These are phyloP conservation scores for Spea multiplicata DNA, from an alignment of 2,113 vertebrate genomes.

Conservation along the genomic window DNA sequence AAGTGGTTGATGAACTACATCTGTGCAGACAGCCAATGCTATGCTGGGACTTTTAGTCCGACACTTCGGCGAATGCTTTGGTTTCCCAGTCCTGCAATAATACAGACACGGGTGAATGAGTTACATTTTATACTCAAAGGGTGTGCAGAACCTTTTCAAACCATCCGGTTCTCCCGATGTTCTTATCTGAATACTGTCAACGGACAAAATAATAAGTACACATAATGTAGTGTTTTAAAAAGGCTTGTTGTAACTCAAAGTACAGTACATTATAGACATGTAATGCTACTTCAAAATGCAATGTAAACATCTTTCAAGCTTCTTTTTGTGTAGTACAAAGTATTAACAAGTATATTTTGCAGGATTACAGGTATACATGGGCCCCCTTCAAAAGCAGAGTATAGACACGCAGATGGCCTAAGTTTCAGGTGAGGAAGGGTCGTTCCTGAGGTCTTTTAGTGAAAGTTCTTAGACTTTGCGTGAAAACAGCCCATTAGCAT, in stretches of 20 bases:
- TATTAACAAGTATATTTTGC: not conserved
- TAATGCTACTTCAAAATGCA: not conserved
- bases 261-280: constrained; percentile 26
- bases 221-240: not conserved
- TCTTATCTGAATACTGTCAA: constrained; percentile 20
- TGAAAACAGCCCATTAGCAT: constrained; percentile 4
- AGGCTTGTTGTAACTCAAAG: not conserved
- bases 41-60: not conserved
- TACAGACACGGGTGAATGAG: too few species aligned
- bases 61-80: not conserved
- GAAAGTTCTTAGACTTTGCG: not conserved
- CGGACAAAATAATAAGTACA: constrained; percentile 11
- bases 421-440: constrained; percentile 1
- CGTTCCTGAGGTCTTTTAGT: constrained; percentile 37
- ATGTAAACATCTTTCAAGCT: constrained; percentile 8
- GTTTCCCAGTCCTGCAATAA: too few species aligned
- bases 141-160: not conserved
- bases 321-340: not conserved
- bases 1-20: too few species aligned
- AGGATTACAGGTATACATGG: not conserved
- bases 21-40: not conserved
- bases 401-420: not conserved
- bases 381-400: not conserved
- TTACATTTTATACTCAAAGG: constrained; percentile 7
- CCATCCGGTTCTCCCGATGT: not conserved